Conservation (phyloP, 2,888 invertebrate genomes). For the Rotaria magnacalcarata region DNA sequence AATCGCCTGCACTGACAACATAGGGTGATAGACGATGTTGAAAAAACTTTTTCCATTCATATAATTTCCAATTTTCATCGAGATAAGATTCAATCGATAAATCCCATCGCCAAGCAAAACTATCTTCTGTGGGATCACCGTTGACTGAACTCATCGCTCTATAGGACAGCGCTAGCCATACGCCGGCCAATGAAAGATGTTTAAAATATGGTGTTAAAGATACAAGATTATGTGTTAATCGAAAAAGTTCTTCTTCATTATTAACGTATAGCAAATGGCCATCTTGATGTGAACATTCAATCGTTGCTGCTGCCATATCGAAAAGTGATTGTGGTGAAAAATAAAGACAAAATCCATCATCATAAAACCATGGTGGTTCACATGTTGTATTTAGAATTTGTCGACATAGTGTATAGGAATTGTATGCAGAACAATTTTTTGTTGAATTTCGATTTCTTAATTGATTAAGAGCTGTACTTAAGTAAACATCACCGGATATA, state of each 20-base stretch:
- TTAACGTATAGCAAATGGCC: not conserved
- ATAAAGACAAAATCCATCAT: not conserved
- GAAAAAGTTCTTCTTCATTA: constrained; percentile 7
- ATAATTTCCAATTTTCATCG: not conserved
- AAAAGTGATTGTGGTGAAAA: not conserved
- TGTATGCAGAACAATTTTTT: not conserved
- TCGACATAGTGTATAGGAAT: constrained; percentile 10
- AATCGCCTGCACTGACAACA: not conserved
- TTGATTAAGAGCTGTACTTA: not conserved
- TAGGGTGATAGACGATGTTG: constrained; percentile 5
- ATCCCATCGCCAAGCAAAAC: constrained; percentile 1
- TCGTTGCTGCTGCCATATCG: not conserved
- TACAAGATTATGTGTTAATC: not conserved
- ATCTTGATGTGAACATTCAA: not conserved
- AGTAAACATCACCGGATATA: not conserved
- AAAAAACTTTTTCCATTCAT: not conserved
- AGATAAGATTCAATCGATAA: not conserved
- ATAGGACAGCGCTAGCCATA: not conserved
- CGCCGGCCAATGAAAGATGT: not conserved
- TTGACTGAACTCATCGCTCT: not conserved
- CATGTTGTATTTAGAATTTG: not conserved
- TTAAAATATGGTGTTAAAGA: not conserved
- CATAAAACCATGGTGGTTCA: constrained; percentile 4
- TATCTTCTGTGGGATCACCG: not conserved
- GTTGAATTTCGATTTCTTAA: not conserved